A percentile compares a stretch with the other conserved stretches of the same genome.
These are phyloP conservation scores for Drosophila melanica DNA, from an alignment of 1,140 invertebrate genomes.

Conservation along the genomic window DNA sequence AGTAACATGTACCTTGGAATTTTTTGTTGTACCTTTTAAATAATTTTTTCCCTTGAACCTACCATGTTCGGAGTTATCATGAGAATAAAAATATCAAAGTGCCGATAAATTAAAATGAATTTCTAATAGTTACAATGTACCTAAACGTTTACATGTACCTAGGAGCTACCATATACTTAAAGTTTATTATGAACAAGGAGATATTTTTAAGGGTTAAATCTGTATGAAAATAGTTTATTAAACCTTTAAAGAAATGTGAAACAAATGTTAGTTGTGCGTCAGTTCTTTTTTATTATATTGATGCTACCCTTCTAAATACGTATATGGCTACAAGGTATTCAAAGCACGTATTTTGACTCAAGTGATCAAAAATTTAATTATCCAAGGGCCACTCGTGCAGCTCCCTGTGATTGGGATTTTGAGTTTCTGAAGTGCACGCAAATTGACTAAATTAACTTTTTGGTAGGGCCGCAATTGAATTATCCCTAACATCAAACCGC, in stretches of 20 bases:
- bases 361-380: slow-evolving; percentile 65
- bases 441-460: slow-evolving; percentile 27
- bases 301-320: background rate
- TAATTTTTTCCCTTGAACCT: too few species aligned
- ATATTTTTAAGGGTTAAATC: too few species aligned
- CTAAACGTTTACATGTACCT: background rate
- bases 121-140: background rate
- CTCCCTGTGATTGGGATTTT: background rate
- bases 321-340: slow-evolving; percentile 14
- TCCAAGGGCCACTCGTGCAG: slow-evolving; percentile 24
- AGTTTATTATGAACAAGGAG: too few species aligned
- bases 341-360: slow-evolving; percentile 24
- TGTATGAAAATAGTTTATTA: too few species aligned
- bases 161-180: background rate
- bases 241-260: too few species aligned
- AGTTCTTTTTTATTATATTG: too few species aligned
- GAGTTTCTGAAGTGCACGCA: slow-evolving; percentile 32
- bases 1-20: too few species aligned
- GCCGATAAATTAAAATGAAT: background rate
- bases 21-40: too few species aligned
- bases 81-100: background rate
- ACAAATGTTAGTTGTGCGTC: too few species aligned
- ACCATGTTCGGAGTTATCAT: too few species aligned
- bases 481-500: background rate
- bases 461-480: slow-evolving; percentile 14